Conservation (phyloP, 2,113 vertebrate species). For the Sorex araneus region DNA sequence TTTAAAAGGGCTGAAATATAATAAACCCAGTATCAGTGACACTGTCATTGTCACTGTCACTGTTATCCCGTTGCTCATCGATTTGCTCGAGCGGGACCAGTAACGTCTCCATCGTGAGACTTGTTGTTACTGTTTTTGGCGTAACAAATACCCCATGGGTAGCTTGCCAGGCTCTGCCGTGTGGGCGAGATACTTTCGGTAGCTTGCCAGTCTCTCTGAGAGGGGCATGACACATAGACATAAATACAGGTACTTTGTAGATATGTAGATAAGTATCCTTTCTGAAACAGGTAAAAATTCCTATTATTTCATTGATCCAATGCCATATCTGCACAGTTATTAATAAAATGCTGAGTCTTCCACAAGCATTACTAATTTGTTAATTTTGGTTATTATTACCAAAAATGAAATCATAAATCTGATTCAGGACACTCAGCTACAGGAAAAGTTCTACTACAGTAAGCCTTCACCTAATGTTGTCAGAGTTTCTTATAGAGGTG, state of each 20-base stretch:
- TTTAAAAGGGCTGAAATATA: not conserved
- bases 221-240: not conserved
- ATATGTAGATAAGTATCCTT: not conserved
- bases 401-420: conserved; percentile 40
- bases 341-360: conserved; percentile 44
- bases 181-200: too few species aligned
- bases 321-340: conserved; percentile 33
- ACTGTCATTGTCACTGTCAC: too few species aligned
- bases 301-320: not conserved
- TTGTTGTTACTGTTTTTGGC: too few species aligned
- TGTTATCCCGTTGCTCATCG: too few species aligned
- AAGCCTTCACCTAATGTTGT: not conserved
- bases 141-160: too few species aligned
- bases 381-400: conserved; percentile 56
- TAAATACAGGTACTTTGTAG: too few species aligned
- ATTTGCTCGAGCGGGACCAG: too few species aligned
- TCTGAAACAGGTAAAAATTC: conserved; percentile 20
- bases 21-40: too few species aligned
- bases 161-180: too few species aligned
- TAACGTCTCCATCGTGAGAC: too few species aligned
- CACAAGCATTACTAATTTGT: conserved; percentile 14
- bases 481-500: not conserved
- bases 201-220: too few species aligned
- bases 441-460: not conserved
- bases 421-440: not conserved